Evolutionary conservation across 2,888 invertebrate species (phyloP), one percentile per base, ranked within the genome.

Genomic region (Phrixothrix hirtus): DNA sequence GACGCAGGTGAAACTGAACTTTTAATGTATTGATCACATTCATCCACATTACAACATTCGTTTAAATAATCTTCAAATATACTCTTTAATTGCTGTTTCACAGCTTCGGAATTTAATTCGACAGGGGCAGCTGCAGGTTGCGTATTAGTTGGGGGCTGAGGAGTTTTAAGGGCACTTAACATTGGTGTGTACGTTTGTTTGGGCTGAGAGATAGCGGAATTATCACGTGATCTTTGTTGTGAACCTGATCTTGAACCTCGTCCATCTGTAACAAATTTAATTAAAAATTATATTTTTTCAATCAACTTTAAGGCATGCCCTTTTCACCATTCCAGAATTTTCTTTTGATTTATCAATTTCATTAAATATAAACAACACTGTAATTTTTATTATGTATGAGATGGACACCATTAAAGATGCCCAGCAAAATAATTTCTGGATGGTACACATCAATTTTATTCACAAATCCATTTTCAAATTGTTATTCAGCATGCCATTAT

Each of bases 171-270:
- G 13, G 10, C 6, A 6, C 12, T 27, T 6, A 46, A 42, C 25
- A 36, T 42, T n/a, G 38, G 10, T 12, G 41, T 38, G 2, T 55
- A 52, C 15, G 48, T 39, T 15, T 50, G 34, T 41, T 45, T 62
- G 53, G 36, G 71, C 60, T 57, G 68, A 59, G 58, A 62, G 32
- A 42, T 55, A 15, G 50, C 26, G 13, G 59, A 56, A 27, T 43
- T 78, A 58, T 78, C 79, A 17, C 77, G 70, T 2, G 78, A 77
- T 6, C 80, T 72, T 53, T 83, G 82, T 53, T 83, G 81, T 34
- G 83, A 83, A 43, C 83, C 81, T 27, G 83, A 81, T 55, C 83
- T 76, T 4, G 82, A 79, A 58, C 77, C 75, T 34, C 81, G 75
- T 41, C 77, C 77, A 60, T 79, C 80, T 74, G 52, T 15, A 61